Conservation (phyloP, 2,888 invertebrate genomes). For the Meganola albula region DNA sequence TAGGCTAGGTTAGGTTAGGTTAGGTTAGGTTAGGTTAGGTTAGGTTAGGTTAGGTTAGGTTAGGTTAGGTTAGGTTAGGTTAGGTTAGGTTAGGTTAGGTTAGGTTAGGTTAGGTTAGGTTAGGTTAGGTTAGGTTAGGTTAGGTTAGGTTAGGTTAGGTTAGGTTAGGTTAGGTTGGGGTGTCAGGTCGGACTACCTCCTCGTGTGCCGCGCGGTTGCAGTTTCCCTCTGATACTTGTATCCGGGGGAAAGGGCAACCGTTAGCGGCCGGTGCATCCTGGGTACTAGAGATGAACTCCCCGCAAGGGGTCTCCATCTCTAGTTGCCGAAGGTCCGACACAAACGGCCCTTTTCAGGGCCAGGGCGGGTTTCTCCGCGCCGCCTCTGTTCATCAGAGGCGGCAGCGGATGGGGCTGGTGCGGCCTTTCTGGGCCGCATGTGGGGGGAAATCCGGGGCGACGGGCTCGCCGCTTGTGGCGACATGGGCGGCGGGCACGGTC, state of each 20-base stretch:
- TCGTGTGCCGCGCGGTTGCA: too few species aligned
- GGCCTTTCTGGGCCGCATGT: too few species aligned
- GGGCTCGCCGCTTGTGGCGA: too few species aligned
- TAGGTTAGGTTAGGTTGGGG: conserved; percentile 13
- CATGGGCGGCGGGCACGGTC: too few species aligned
- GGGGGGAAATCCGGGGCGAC: too few species aligned
- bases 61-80: conserved; percentile 16
- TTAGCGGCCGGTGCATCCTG: background rate
- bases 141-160: conserved; percentile 16
- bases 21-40: conserved; percentile 14
- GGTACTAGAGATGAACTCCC: background rate
- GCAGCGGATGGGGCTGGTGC: too few species aligned
- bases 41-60: conserved; percentile 18
- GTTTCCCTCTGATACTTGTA: too few species aligned
- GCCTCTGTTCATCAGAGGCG: too few species aligned
- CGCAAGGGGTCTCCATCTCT: background rate
- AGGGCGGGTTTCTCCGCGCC: too few species aligned
- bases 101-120: conserved; percentile 18
- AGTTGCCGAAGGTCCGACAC: background rate
- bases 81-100: conserved; percentile 17
- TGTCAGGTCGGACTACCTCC: too few species aligned
- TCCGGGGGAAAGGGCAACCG: too few species aligned
- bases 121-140: conserved; percentile 12
- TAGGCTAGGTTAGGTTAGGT: conserved; percentile 17
- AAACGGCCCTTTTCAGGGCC: background rate